These are phyloP conservation scores for Aptenodytes forsteri DNA, from an alignment of 2,113 vertebrate species.

Conservation along the genomic window DNA sequence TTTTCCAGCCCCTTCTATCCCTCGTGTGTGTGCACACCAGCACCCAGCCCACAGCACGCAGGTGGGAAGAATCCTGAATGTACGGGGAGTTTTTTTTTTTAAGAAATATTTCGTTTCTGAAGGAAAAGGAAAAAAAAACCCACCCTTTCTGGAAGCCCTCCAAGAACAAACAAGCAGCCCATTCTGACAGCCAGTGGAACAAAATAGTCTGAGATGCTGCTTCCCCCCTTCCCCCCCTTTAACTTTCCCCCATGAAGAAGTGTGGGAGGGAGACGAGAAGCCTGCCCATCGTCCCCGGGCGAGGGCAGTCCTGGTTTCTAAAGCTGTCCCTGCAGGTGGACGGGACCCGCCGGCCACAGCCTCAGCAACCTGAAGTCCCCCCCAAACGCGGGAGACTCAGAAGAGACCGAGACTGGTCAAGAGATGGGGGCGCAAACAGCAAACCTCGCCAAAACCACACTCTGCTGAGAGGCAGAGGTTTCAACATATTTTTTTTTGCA, in stretches of 20 bases:
- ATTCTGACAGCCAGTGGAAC: conserved; percentile 9
- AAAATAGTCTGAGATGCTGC: background rate
- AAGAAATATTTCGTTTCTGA: background rate
- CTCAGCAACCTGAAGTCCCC: background rate
- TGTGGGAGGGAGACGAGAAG: background rate
- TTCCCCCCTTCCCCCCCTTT: background rate
- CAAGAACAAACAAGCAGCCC: conserved; percentile 12
- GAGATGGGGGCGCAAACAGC: background rate
- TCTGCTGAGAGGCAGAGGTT: background rate
- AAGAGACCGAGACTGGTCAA: background rate
- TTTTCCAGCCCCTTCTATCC: background rate
- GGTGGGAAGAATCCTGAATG: background rate
- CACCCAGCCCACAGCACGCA: background rate
- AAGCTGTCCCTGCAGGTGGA: background rate
- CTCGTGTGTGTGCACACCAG: rapidly evolving
- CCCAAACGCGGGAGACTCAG: background rate
- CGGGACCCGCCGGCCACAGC: background rate
- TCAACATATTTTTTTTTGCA: background rate
- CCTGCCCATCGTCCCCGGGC: rapidly evolving
- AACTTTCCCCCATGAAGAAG: background rate
- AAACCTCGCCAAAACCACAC: background rate
- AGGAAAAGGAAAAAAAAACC: background rate
- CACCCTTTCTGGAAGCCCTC: background rate
- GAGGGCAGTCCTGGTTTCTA: background rate
- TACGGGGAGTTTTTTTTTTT: background rate